phyloP scores from a whole-genome alignment of 1,140 invertebrate genomes.

The Eulimnadia texana region DNA sequence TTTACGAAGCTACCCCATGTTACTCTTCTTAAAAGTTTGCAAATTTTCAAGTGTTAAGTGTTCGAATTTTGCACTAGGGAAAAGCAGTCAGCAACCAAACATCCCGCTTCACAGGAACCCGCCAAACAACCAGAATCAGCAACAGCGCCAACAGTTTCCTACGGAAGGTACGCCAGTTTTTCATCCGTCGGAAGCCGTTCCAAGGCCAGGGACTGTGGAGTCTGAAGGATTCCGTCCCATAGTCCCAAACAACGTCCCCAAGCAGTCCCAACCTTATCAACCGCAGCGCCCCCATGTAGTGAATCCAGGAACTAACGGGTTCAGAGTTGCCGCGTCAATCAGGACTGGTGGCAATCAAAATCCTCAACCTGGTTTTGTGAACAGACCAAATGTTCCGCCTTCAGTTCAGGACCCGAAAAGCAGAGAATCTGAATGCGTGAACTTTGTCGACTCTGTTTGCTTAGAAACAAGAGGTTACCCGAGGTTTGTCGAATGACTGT shows the following conservation, averaged over 20 bases:
- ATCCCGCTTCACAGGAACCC: background rate
- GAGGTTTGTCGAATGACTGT: constrained; percentile 36
- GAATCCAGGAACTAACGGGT: background rate
- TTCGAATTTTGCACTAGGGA: background rate
- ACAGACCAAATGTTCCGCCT: constrained; percentile 16
- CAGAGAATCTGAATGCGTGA: constrained; percentile 40
- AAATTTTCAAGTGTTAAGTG: background rate
- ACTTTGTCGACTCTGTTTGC: constrained; percentile 59
- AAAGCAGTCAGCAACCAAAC: background rate
- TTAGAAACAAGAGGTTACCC: constrained; percentile 58
- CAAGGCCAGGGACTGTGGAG: background rate
- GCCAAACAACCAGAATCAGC: background rate
- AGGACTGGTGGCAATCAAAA: background rate
- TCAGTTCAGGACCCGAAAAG: constrained; percentile 19
- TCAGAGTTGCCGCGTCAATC: constrained; percentile 3
- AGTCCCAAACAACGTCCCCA: background rate
- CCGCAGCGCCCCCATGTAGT: background rate
- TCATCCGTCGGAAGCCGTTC: background rate
- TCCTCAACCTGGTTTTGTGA: constrained; percentile 20
- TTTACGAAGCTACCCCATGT: too few species aligned
- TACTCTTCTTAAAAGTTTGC: too few species aligned
- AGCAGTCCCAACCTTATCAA: background rate
- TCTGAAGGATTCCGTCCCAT: background rate
- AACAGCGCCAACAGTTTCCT: background rate
- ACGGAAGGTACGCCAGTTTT: background rate